Percentiles rank a stretch among this genome's conserved stretches.
Conservation (phyloP, 1,140 invertebrate species). For the Lithobius niger region DNA sequence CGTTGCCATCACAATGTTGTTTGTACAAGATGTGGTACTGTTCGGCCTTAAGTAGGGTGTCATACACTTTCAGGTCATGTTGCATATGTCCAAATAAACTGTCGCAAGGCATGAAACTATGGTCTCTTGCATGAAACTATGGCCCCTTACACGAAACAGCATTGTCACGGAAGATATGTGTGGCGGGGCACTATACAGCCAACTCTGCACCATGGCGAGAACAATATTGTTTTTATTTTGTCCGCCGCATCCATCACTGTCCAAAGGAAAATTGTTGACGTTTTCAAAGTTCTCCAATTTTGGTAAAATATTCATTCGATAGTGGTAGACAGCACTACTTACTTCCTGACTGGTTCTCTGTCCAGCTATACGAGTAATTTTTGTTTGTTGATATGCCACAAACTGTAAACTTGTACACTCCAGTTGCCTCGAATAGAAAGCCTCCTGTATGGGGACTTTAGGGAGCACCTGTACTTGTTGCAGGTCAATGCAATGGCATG, state of each 20-base stretch:
- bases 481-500: too few species aligned
- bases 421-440: not conserved
- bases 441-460: not conserved
- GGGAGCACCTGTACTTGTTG: too few species aligned
- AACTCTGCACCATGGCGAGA: conserved; percentile 5
- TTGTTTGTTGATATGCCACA: not conserved
- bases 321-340: not conserved
- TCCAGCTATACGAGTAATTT: not conserved
- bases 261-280: not conserved
- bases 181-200: not conserved
- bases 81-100: not conserved
- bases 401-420: not conserved
- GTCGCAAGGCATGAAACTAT: not conserved
- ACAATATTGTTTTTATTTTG: conserved; percentile 2
- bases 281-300: not conserved
- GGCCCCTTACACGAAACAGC: not conserved
- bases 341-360: not conserved
- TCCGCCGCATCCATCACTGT: not conserved
- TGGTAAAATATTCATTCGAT: not conserved
- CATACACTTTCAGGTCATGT: too few species aligned
- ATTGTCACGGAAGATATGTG: not conserved
- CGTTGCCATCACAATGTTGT: too few species aligned
- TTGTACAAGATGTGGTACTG: too few species aligned
- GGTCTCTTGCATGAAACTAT: conserved; percentile 6
- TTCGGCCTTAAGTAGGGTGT: too few species aligned